Evolutionary conservation across 2,113 vertebrate species (phyloP).

Genomic region (Serinus canaria): DNA sequence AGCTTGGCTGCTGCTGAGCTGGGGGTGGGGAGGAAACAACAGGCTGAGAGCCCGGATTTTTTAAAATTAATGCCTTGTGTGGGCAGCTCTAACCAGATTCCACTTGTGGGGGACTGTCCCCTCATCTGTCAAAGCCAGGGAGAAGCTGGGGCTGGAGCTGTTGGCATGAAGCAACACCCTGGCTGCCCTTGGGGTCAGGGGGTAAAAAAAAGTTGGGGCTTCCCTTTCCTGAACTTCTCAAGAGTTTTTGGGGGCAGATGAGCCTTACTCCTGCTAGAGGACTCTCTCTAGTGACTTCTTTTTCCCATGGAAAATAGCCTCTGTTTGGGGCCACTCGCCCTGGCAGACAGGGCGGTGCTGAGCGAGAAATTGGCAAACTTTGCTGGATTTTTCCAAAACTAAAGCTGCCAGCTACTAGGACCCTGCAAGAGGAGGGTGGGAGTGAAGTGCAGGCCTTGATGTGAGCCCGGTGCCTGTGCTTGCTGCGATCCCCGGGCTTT

Average conservation of each 20-base stretch:
- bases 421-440: neutral
- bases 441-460: neutral
- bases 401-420: too few relatives aligned
- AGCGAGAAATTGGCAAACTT: too few relatives aligned
- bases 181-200: neutral
- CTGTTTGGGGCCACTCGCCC: too few relatives aligned
- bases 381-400: too few relatives aligned
- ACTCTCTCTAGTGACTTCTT: too few relatives aligned
- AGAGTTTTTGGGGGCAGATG: neutral
- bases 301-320: too few relatives aligned
- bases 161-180: neutral
- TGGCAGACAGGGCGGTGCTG: too few relatives aligned
- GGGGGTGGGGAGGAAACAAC: neutral
- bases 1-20: neutral
- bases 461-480: neutral
- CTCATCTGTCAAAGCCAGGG: fast-evolving
- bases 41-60: neutral
- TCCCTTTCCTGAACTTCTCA: neutral
- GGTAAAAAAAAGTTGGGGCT: neutral
- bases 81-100: neutral
- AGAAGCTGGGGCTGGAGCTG: neutral
- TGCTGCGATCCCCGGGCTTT: too few relatives aligned
- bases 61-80: neutral
- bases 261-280: too few relatives aligned
- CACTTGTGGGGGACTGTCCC: neutral